A percentile compares a stretch with the other conserved stretches of the same genome.
phyloP scores from a whole-genome alignment of 2,797 vertebrate species.

The Cynopterus sphinx region DNA sequence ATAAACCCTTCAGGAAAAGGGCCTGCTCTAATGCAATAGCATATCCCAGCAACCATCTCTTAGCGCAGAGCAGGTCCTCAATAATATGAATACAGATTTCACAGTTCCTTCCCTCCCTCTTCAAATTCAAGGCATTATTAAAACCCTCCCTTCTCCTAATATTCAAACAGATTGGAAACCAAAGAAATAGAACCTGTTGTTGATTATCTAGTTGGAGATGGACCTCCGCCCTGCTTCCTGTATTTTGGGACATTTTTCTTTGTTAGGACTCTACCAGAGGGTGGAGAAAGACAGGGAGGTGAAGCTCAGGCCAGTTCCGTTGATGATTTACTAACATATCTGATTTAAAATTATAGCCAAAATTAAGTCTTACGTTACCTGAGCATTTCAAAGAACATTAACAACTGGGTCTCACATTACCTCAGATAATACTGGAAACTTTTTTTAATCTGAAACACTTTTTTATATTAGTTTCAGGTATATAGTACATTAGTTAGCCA shows the following conservation, averaged over 20 bases:
- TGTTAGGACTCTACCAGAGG: slow-evolving; percentile 22
- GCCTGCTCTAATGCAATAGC: neutral
- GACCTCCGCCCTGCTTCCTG: slow-evolving; percentile 62
- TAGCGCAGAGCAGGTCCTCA: neutral
- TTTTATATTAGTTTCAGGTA: too few species aligned
- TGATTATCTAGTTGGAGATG: slow-evolving; percentile 55
- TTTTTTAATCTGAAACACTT: too few species aligned
- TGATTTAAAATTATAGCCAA: slow-evolving; percentile 66
- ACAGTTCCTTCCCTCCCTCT: slow-evolving; percentile 12
- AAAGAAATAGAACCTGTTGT: slow-evolving; percentile 56
- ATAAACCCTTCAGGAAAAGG: neutral
- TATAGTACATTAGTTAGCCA: too few species aligned
- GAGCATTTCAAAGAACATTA: slow-evolving; percentile 55
- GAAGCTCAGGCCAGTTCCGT: neutral
- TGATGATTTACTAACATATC: slow-evolving; percentile 3
- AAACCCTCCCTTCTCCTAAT: neutral
- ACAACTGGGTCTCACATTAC: neutral
- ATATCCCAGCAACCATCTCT: neutral
- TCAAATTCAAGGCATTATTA: slow-evolving; percentile 12
- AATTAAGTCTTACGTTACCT: slow-evolving; percentile 57
- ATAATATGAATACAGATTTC: neutral
- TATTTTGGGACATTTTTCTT: slow-evolving; percentile 50
- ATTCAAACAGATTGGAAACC: slow-evolving; percentile 46
- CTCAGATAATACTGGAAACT: slow-evolving; percentile 29
- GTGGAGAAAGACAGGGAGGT: neutral